Base-by-base conservation (phyloP, 2,888 invertebrate genomes). In the Julus scandinavius region DNA sequence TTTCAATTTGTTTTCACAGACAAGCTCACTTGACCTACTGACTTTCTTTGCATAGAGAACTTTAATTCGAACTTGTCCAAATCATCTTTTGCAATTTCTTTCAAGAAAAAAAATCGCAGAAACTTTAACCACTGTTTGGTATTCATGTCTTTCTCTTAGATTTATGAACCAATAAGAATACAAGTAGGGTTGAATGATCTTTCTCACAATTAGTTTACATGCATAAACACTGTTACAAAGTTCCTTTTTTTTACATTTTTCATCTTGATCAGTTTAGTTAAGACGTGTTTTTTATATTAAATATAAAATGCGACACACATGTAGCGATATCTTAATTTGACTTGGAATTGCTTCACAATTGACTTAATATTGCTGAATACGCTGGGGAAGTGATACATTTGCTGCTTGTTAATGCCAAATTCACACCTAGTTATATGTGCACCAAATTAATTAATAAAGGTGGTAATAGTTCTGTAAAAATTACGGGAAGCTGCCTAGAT, bases 361-460 rank as follows among this genome's bases (percentile, higher is more conserved):
- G 72, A 72, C 72, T n/a, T 72, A 63, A 63, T 63, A 63, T 63
- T 63, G 63, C 63, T n/a, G 63, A 63, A 63, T 63, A 20, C n/a
- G 7, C 20, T 63, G 63, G 20, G 20, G 20, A 63, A 63, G 63
- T 63, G 63, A 63, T 63, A 63, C 63, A n/a, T 63, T 63, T 63
- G 63, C 63, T 63, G 63, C 63, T n/a, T 63, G 63, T 20, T 63
- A 63, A n/a, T 20, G 63, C 20, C 63, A 63, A 63, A 63, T 63
- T 63, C 4, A 20, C 63, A 63, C 63, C 63, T 63, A 20, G 63
- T 63, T 63, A 54, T 63, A 54, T 13, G 63, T 63, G 63, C 63
- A 54, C 20, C 20, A 63, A 63, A 63, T 63, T 63, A 63, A 63
- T 63, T 63, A 63, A n/a, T n/a, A 63, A 20, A 63, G 63, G 63